These are phyloP conservation scores for Aelia acuminata DNA, from an alignment of 2,888 invertebrate species.

Conservation along the genomic window DNA sequence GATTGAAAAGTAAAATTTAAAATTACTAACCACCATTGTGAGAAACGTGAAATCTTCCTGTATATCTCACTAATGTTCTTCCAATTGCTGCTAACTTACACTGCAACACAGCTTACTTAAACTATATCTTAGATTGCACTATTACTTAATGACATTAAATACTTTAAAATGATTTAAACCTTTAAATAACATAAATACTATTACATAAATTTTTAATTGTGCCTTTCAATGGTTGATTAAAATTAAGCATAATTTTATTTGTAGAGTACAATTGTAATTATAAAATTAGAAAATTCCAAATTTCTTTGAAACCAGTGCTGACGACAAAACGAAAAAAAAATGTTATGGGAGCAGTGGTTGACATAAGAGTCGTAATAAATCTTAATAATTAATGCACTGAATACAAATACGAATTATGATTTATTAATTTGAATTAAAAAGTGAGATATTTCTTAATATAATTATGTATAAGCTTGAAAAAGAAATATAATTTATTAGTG, in stretches of 20 bases:
- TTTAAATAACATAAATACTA: neutral
- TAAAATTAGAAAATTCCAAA: neutral
- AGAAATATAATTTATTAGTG: conserved; percentile 13
- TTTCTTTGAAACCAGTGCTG: neutral
- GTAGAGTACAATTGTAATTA: too few species aligned
- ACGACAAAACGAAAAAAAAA: neutral
- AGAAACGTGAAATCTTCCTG: neutral
- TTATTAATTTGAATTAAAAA: neutral
- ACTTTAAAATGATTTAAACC: neutral
- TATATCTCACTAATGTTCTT: neutral
- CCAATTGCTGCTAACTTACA: neutral
- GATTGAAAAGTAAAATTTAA: neutral
- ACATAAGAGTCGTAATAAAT: neutral
- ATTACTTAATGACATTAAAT: neutral
- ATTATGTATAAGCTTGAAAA: neutral
- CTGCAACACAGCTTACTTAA: neutral
- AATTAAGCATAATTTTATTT: too few species aligned
- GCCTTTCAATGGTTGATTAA: too few species aligned
- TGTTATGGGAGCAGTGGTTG: conserved; percentile 15
- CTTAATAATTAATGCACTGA: neutral
- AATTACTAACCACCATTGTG: neutral
- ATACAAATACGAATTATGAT: neutral
- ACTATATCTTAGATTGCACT: neutral
- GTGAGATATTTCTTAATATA: neutral
- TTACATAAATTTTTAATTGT: neutral